These are phyloP conservation scores for Coremacera marginata DNA, from an alignment of 2,888 invertebrate genomes.

Conservation along the genomic window DNA sequence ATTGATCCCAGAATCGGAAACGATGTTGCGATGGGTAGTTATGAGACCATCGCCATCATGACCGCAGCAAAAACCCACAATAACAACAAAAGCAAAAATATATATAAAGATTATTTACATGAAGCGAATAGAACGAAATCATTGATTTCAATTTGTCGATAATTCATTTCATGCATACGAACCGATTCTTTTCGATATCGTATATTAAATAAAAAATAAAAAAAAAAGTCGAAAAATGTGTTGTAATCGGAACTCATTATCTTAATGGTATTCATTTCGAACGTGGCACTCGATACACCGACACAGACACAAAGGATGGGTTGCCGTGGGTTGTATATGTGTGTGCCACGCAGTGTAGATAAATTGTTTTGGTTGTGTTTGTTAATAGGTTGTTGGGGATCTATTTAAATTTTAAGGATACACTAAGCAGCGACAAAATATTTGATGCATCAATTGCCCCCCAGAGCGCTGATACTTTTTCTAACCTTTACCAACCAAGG, in stretches of 20 bases:
- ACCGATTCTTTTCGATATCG: conserved; percentile 4
- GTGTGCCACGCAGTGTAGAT: too few relatives aligned
- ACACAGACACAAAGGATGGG: too few relatives aligned
- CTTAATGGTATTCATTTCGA: conserved; percentile 43
- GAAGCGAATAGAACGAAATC: conserved; percentile 8
- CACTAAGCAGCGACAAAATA: too few relatives aligned
- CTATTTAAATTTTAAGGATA: too few relatives aligned
- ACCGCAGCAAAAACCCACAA: background rate
- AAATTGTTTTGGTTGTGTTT: too few relatives aligned
- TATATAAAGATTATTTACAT: background rate
- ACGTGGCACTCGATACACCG: conserved; percentile 14
- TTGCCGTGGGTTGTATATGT: too few relatives aligned
- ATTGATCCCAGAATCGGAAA: conserved; percentile 33
- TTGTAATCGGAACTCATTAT: conserved; percentile 43
- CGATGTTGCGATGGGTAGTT: background rate
- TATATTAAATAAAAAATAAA: background rate
- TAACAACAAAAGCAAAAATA: background rate
- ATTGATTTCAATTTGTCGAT: conserved; percentile 38
- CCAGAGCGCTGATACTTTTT: too few relatives aligned
- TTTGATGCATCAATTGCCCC: too few relatives aligned
- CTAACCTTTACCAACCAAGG: too few relatives aligned
- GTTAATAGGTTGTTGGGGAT: too few relatives aligned
- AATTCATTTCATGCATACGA: conserved; percentile 28
- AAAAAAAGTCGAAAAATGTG: conserved; percentile 12
- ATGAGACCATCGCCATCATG: background rate